Base-by-base conservation (phyloP, 2,113 vertebrate species). In the Uropsilus gracilis region DNA sequence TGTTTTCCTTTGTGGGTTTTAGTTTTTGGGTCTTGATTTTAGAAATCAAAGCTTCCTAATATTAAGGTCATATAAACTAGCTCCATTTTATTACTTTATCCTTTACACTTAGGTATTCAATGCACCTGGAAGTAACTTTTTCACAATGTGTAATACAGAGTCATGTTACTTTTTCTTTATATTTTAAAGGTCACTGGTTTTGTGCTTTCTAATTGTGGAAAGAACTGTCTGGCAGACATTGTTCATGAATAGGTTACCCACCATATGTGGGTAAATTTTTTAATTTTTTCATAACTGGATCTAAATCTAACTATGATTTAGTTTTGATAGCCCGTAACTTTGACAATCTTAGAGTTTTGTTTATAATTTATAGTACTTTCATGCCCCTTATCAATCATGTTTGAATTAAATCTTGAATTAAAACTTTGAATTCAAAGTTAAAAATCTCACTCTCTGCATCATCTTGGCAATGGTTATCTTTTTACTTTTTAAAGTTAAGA, bases 1-100 rank as follows among this genome's bases (percentile, higher is more conserved):
- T 42, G 11, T 37, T 93, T 91, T 89, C 34, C 34, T 85, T 76
- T 82, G 20, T 69, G 34, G 32, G 30, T 72, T 78, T 73, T 72
- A 8, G 92, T 69, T 76, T 86, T 24, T 24, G 17, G 34, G 4
- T 63, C 13, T 83, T 87, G 17, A 44, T 63, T 92, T 86, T 77
- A 94, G 50, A 93, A 81, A 75, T 42, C 1, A 71, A 71, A 71
- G 8, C 9, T 75, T 64, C 12, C 10, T 64, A 53, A 90, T 63
- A 2, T 69, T 78, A 48, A 32, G 6, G 26, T 76, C 18, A 88
- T 81, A 84, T 69, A 32, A 20, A 42, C 39, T 82, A 3, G 16
- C 0, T 3, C 17, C 18, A 22, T 20, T 68, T 18, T 26, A 77
- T 37, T 46, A 73, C 18, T 55, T 30, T 63, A 11, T 63, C 22